These are phyloP conservation scores for Lasioglossum villosulum DNA, from an alignment of 2,888 invertebrate genomes.

Conservation along the genomic window DNA sequence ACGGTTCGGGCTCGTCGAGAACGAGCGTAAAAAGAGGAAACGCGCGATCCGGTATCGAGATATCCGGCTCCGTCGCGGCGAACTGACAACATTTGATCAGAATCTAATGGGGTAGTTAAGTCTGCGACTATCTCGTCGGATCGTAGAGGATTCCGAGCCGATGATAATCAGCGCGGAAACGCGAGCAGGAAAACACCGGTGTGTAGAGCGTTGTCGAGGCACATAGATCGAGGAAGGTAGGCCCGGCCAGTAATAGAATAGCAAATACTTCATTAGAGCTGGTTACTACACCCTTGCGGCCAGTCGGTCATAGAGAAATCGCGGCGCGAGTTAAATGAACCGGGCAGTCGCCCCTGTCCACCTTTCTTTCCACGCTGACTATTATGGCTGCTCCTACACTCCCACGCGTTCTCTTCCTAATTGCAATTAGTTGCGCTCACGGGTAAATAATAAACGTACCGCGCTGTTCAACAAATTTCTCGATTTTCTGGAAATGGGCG, in stretches of 20 bases:
- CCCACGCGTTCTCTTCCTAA: neutral
- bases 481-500: neutral
- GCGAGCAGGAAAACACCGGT: slow-evolving; percentile 14
- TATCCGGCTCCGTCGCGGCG: neutral
- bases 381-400: neutral
- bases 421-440: neutral
- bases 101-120: slow-evolving; percentile 6
- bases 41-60: neutral
- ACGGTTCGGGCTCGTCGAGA: neutral
- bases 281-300: slow-evolving; percentile 74
- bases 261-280: slow-evolving; percentile 78
- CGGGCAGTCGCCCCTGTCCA: slow-evolving; percentile 24
- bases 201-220: neutral
- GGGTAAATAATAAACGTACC: neutral
- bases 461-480: neutral
- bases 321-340: slow-evolving; percentile 58
- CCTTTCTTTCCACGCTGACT: slow-evolving; percentile 25
- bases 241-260: slow-evolving; percentile 75
- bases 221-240: slow-evolving; percentile 19
- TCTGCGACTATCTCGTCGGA: neutral
- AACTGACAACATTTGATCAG: neutral
- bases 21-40: neutral
- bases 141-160: slow-evolving; percentile 8
- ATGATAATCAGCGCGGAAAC: slow-evolving; percentile 10
- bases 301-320: slow-evolving; percentile 57